These are phyloP conservation scores for Microtus californicus DNA, from an alignment of 2,797 vertebrate genomes.

Conservation along the genomic window DNA sequence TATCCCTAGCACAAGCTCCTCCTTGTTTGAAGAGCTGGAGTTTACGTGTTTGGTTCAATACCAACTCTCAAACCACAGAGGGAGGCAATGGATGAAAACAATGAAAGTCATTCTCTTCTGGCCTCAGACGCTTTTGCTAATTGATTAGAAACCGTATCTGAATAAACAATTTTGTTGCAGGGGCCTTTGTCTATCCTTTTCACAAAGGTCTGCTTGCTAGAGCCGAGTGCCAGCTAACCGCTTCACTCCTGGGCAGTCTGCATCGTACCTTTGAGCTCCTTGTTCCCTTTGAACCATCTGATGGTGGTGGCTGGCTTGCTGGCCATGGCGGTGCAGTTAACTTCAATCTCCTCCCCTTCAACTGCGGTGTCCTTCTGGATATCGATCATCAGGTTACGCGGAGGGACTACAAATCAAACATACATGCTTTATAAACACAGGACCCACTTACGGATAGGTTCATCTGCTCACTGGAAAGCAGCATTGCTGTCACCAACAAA, in stretches of 20 bases:
- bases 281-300: conserved; percentile 98
- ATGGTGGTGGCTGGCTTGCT: conserved; percentile 97
- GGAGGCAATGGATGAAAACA: background rate
- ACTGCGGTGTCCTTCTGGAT: conserved; percentile 94
- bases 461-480: background rate
- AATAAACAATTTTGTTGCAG: background rate
- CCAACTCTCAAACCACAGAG: background rate
- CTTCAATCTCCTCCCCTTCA: conserved; percentile 98
- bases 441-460: background rate
- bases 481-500: background rate
- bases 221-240: background rate
- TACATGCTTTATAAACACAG: background rate
- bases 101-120: background rate
- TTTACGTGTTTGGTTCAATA: background rate
- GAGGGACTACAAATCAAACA: conserved; percentile 91
- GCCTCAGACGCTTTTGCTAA: background rate
- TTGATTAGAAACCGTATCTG: background rate
- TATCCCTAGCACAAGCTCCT: background rate
- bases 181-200: background rate
- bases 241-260: background rate
- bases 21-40: background rate
- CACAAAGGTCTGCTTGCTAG: background rate
- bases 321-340: conserved; percentile 97
- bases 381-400: conserved; percentile 95
- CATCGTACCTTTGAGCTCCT: conserved; percentile 92